Evolutionary conservation across 2,113 vertebrate genomes (phyloP), one percentile per base, ranked within the genome.

Genomic region (Hiodon alosoides): DNA sequence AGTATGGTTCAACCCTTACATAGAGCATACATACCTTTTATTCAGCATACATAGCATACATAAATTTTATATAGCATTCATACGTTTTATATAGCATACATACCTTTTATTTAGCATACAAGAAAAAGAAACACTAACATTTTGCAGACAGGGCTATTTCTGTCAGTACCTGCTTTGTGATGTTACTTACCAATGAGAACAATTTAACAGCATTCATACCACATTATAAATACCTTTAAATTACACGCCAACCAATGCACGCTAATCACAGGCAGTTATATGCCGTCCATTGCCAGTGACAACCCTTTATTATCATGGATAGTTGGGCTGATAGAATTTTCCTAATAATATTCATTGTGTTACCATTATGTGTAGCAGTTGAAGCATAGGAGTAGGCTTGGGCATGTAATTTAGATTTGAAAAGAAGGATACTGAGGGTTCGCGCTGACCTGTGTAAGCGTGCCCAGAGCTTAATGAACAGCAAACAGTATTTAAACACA

Each of bases 311-410:
- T 66, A 74, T 57, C 31, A 55, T 9, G 17, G 47, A 11, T 16
- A 47, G 46, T 54, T 55, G 61, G 16, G 14, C 17, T 11, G 17
- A 8, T 13, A 4, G 3, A 4, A 3, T 65, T 57, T 73, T 13
- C n/a, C 52, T 67, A 31, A 74, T 47, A 66, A 8, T 5, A 3
- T 53, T 17, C 50, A 52, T 69, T 52, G n/a, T 50, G 13, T 16
- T 14, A 69, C 67, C 67, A 66, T 55, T 67, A 70, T 13, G 62
- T 47, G 61, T 66, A 31, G 52, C 17, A 65, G 54, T 55, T 55
- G 6, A 53, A 52, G 9, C 61, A 47, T 13, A 54, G 16, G 46
- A 31, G 62, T 14, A 46, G 51, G 51, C n/a, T 67, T 55, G 17
- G 6, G 2, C 46, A 66, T 66, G 8, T 7, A 4, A 66, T 48